Percentiles rank a stretch among this genome's conserved stretches.
Conservation (phyloP, 2,113 vertebrate genomes). For the Misgurnus anguillicaudatus region DNA sequence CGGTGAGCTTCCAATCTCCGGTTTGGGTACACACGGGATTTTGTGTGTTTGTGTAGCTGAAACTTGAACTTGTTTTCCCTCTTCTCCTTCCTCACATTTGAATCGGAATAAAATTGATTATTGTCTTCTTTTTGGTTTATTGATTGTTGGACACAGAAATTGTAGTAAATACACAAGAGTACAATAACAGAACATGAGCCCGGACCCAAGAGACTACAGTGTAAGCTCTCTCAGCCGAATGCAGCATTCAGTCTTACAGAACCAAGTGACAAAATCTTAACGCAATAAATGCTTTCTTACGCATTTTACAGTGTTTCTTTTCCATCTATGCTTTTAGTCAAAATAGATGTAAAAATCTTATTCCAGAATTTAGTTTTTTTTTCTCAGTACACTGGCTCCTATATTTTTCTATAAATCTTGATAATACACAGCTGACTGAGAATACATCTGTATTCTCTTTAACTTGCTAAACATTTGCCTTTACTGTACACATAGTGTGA, state of each 20-base stretch:
- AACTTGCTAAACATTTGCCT: neutral
- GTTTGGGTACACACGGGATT: slow-evolving; percentile 33
- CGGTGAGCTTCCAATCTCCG: slow-evolving; percentile 17
- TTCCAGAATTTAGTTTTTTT: neutral
- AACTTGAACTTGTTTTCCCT: slow-evolving; percentile 18
- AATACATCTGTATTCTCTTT: neutral
- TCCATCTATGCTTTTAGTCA: neutral
- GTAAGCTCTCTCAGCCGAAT: neutral
- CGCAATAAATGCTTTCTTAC: neutral
- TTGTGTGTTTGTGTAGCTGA: slow-evolving; percentile 17
- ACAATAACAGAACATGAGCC: slow-evolving; percentile 28
- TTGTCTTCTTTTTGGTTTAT: slow-evolving; percentile 32
- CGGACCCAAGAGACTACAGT: slow-evolving; percentile 14
- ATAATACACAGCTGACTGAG: neutral
- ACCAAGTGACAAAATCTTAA: neutral
- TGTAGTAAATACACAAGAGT: slow-evolving; percentile 21
- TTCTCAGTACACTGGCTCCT: neutral
- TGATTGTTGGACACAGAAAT: slow-evolving; percentile 25
- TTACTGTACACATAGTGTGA: neutral
- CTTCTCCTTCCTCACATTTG: neutral
- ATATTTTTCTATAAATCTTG: neutral
- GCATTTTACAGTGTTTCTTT: neutral
- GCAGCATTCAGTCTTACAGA: neutral
- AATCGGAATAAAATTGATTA: slow-evolving; percentile 40
- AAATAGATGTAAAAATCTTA: neutral